Evolutionary conservation across 2,888 invertebrate genomes (phyloP).

Genomic region (Prostheceraeus crozeri): DNA sequence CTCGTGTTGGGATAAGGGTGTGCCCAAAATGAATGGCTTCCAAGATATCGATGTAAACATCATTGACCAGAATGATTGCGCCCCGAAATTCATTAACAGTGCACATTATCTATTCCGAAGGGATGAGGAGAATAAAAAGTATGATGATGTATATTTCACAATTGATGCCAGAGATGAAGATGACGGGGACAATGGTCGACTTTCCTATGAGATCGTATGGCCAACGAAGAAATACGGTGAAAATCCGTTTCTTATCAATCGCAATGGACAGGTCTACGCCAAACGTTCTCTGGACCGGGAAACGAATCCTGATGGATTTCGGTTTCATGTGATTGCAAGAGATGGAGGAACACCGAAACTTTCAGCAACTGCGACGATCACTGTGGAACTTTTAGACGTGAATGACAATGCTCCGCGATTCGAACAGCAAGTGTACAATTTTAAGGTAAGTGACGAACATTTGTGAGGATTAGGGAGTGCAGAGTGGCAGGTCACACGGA

Average conservation of each 20-base stretch:
- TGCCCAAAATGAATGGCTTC: conserved; percentile 16
- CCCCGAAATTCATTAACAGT: too few species aligned
- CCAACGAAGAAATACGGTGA: conserved; percentile 3
- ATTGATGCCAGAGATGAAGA: conserved; percentile 33
- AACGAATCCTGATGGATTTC: conserved; percentile 23
- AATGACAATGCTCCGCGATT: conserved; percentile 32
- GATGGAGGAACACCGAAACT: conserved; percentile 27
- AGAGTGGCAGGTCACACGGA: too few species aligned
- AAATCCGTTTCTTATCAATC: conserved; percentile 31
- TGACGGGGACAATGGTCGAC: conserved; percentile 27
- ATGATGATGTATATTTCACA: too few species aligned
- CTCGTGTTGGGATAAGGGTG: conserved; percentile 30
- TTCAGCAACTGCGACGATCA: conserved; percentile 12
- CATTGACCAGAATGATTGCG: conserved; percentile 19
- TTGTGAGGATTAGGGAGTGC: too few species aligned
- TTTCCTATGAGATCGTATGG: conserved; percentile 33
- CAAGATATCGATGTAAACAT: conserved; percentile 24
- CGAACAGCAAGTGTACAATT: background rate
- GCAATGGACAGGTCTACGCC: conserved; percentile 27
- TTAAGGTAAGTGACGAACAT: conserved; percentile 4
- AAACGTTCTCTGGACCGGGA: conserved; percentile 30
- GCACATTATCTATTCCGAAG: too few species aligned
- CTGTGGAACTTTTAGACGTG: conserved; percentile 30
- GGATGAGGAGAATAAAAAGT: too few species aligned
- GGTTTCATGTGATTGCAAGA: conserved; percentile 24